Percentiles rank a stretch among this genome's conserved stretches.
These are phyloP conservation scores for Drosophila nr. perissopoda DNA, from an alignment of 2,888 invertebrate genomes.

Conservation along the genomic window DNA sequence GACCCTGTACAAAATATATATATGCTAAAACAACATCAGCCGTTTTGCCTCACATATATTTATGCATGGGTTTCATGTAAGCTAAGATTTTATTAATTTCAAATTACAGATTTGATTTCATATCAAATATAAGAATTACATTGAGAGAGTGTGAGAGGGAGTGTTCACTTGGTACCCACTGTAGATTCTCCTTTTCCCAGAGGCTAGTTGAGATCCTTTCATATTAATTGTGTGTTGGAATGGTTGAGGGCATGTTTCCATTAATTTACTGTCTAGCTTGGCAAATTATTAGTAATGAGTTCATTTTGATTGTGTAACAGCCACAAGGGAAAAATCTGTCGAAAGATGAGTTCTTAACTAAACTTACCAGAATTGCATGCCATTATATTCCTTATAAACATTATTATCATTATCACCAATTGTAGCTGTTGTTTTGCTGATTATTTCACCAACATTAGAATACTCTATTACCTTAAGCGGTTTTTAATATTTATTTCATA, in stretches of 20 bases:
- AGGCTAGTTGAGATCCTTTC: neutral
- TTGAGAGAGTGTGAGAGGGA: neutral
- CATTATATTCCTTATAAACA: neutral
- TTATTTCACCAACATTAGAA: neutral
- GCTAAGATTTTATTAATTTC: neutral
- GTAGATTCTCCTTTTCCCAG: neutral
- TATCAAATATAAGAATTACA: neutral
- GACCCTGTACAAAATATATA: neutral
- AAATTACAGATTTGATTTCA: neutral
- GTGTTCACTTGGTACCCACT: neutral
- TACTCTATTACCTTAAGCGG: neutral
- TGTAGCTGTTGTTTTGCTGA: neutral
- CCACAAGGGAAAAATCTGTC: fast-evolving
- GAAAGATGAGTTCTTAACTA: neutral
- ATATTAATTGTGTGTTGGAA: neutral
- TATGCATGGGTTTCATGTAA: neutral
- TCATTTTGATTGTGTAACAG: neutral
- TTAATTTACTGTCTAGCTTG: neutral
- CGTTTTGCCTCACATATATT: neutral
- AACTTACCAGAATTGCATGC: neutral
- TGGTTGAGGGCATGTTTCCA: neutral
- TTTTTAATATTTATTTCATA: neutral
- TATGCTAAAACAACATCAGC: neutral
- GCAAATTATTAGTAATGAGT: neutral
- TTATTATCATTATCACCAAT: neutral